phyloP scores from a whole-genome alignment of 2,113 vertebrate species.

The Pampusana beccarii region DNA sequence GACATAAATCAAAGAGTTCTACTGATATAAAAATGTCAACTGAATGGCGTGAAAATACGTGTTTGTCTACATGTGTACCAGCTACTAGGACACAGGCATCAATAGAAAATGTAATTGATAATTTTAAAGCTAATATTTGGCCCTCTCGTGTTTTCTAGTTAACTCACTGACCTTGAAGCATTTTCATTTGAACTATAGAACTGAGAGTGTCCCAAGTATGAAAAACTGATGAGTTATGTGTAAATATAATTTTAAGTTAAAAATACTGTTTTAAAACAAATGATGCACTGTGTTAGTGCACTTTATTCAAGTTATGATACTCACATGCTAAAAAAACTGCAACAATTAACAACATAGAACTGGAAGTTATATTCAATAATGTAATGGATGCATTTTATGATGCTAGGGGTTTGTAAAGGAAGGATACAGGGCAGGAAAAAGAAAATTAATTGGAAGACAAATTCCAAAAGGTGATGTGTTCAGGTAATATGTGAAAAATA shows the following conservation, averaged over 20 bases:
- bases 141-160: not conserved
- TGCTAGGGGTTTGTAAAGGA: slow-evolving; percentile 44
- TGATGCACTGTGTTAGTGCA: not conserved
- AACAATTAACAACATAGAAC: slow-evolving; percentile 49
- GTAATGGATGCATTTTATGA: slow-evolving; percentile 54
- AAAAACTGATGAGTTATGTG: slow-evolving; percentile 12
- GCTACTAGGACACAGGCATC: not conserved
- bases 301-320: slow-evolving; percentile 58
- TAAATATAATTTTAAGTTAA: slow-evolving; percentile 7
- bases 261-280: slow-evolving; percentile 6
- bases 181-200: slow-evolving; percentile 30
- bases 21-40: slow-evolving; percentile 53
- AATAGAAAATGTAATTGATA: not conserved
- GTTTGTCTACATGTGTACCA: not conserved
- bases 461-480: not conserved
- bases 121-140: not conserved
- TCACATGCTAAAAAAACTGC: slow-evolving; percentile 35
- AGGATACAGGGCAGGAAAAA: slow-evolving; percentile 50
- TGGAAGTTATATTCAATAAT: slow-evolving; percentile 62
- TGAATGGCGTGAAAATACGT: slow-evolving; percentile 40
- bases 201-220: not conserved
- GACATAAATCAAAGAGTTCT: slow-evolving; percentile 58
- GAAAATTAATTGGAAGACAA: slow-evolving; percentile 52
- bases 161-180: not conserved
- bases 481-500: not conserved